Conservation (phyloP, 1,140 invertebrate species). For the Drosophila truncata region DNA sequence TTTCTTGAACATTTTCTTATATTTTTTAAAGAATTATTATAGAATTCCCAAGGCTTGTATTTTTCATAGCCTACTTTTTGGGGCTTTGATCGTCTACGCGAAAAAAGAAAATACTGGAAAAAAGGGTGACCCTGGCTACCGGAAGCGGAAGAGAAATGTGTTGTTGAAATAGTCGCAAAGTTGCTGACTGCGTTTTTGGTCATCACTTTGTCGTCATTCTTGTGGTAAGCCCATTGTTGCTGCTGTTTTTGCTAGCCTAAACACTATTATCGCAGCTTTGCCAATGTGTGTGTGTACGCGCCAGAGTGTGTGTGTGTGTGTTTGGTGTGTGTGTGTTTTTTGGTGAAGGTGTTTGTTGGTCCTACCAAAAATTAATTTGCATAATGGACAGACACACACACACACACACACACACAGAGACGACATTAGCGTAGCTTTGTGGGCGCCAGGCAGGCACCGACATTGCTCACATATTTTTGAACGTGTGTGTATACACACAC, state of each 20-base stretch:
- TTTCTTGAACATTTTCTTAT: background rate
- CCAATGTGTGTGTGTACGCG: background rate
- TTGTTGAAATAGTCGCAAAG: slow-evolving; percentile 75
- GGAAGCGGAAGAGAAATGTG: slow-evolving; percentile 35
- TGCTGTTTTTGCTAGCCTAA: slow-evolving; percentile 50
- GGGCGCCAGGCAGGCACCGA: slow-evolving; percentile 9
- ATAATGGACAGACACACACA: slow-evolving; percentile 60
- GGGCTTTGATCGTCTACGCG: background rate
- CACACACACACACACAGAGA: slow-evolving; percentile 16
- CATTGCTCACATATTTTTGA: slow-evolving; percentile 56
- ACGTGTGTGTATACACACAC: background rate
- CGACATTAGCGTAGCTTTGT: slow-evolving; percentile 36
- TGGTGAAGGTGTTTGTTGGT: slow-evolving; percentile 57
- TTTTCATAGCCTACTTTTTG: background rate
- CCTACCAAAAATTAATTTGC: slow-evolving; percentile 81
- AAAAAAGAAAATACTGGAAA: background rate
- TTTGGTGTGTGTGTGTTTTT: slow-evolving; percentile 19
- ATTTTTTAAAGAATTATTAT: background rate
- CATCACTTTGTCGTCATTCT: slow-evolving; percentile 79
- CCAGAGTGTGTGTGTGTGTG: background rate
- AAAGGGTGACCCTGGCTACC: background rate
- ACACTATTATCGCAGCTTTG: slow-evolving; percentile 64
- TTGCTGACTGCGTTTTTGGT: slow-evolving; percentile 78
- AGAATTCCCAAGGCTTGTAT: background rate
- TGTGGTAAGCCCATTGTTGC: slow-evolving; percentile 53